Percentiles rank a stretch among this genome's conserved stretches.
These are phyloP conservation scores for Neuroterus valhalla DNA, from an alignment of 1,140 invertebrate species.

Conservation along the genomic window DNA sequence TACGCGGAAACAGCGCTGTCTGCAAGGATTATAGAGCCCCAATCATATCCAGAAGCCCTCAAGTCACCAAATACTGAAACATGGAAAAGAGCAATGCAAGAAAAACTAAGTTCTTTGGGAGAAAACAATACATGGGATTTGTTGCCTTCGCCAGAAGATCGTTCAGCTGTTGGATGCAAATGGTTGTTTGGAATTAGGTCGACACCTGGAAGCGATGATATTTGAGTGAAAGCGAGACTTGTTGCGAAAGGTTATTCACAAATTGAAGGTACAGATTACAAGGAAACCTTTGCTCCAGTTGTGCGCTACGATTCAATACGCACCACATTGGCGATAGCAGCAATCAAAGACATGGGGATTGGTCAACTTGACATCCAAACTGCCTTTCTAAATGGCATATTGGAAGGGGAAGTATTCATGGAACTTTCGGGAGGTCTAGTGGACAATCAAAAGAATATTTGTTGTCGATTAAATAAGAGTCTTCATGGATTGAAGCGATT, in stretches of 20 bases:
- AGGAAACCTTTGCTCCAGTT: constrained; percentile 33
- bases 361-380: constrained; percentile 27
- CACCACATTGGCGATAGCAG: constrained; percentile 9
- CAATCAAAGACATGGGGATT: background rate
- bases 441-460: too few species aligned
- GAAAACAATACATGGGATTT: background rate
- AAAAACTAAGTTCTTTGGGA: too few species aligned
- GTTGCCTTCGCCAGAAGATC: background rate
- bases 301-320: constrained; percentile 21
- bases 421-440: background rate
- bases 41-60: too few species aligned
- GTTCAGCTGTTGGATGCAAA: background rate
- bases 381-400: background rate
- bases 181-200: background rate
- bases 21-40: too few species aligned
- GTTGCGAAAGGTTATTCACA: constrained; percentile 31
- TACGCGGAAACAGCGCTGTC: too few species aligned
- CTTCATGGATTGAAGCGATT: too few species aligned
- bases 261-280: constrained; percentile 11
- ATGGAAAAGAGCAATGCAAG: background rate
- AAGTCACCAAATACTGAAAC: too few species aligned
- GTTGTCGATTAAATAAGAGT: too few species aligned
- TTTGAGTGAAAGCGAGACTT: constrained; percentile 8
- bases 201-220: background rate
- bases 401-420: background rate